A percentile compares a stretch with the other conserved stretches of the same genome.
Conservation (phyloP, 2,797 vertebrate species). For the Antrozous pallidus region DNA sequence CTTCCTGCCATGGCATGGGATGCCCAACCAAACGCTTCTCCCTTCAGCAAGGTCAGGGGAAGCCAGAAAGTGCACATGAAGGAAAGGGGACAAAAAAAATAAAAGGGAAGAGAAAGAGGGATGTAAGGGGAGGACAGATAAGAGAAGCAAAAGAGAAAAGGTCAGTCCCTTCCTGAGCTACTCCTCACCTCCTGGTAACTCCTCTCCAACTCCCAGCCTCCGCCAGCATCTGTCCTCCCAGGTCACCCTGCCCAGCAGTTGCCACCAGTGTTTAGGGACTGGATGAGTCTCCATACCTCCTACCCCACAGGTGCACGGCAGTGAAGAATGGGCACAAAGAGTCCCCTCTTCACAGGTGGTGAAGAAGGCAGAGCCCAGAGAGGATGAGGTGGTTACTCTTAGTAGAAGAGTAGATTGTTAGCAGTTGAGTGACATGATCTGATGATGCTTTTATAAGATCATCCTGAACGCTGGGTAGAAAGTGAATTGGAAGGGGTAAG, state of each 20-base stretch:
- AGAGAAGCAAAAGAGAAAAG: background rate
- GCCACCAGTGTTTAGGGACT: background rate
- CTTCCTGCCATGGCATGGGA: background rate
- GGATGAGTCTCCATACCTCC: background rate
- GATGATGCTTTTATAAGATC: background rate
- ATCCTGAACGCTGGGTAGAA: background rate
- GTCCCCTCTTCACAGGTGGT: background rate
- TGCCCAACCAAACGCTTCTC: background rate
- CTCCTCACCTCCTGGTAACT: background rate
- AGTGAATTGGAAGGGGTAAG: background rate
- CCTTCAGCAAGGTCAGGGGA: background rate
- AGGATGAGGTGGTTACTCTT: background rate
- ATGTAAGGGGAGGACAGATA: background rate
- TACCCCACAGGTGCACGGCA: background rate
- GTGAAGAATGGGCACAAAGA: background rate
- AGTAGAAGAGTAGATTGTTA: background rate
- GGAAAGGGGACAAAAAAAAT: background rate
- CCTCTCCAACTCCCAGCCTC: background rate
- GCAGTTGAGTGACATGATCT: background rate
- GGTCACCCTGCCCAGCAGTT: background rate
- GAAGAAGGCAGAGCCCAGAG: background rate
- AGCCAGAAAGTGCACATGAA: background rate
- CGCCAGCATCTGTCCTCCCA: background rate
- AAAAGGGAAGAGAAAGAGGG: background rate
- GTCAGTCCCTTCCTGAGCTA: background rate